These are phyloP conservation scores for Craseonycteris thonglongyai DNA, from an alignment of 2,113 vertebrate genomes.

Conservation along the genomic window DNA sequence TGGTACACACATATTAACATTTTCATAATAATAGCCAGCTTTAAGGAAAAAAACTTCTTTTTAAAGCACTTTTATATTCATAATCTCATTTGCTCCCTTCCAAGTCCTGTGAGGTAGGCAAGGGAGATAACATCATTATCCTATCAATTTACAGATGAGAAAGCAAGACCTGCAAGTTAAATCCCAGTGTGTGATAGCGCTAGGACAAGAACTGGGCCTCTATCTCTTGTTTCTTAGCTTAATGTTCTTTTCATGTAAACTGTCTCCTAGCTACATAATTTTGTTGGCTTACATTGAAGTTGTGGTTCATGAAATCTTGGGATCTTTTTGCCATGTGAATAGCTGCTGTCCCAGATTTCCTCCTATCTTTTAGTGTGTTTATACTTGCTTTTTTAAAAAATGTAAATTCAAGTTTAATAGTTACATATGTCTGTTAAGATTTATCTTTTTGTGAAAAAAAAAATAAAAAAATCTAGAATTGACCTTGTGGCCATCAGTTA, in stretches of 20 bases:
- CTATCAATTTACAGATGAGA: not conserved
- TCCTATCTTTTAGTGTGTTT: not conserved
- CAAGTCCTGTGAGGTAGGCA: not conserved
- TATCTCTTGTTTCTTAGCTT: not conserved
- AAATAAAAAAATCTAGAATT: not conserved
- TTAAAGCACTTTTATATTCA: not conserved
- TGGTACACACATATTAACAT: not conserved
- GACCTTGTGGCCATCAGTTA: not conserved
- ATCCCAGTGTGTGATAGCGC: not conserved
- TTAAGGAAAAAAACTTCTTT: not conserved
- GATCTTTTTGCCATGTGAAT: not conserved
- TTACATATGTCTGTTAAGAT: not conserved
- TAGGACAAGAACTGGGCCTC: not conserved
- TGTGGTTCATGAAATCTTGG: not conserved
- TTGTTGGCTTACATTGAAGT: not conserved
- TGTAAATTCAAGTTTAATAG: not conserved
- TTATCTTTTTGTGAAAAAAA: not conserved
- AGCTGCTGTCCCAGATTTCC: not conserved
- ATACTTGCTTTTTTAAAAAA: constrained; percentile 10
- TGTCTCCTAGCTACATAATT: not conserved
- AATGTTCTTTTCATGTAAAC: not conserved
- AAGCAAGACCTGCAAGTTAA: not conserved
- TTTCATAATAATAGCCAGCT: not conserved
- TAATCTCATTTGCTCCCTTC: not conserved
- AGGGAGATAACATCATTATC: not conserved